Evolutionary conservation across 1,140 invertebrate species (phyloP), one percentile per base, ranked within the genome.

Genomic region (Charaxes varanes): DNA sequence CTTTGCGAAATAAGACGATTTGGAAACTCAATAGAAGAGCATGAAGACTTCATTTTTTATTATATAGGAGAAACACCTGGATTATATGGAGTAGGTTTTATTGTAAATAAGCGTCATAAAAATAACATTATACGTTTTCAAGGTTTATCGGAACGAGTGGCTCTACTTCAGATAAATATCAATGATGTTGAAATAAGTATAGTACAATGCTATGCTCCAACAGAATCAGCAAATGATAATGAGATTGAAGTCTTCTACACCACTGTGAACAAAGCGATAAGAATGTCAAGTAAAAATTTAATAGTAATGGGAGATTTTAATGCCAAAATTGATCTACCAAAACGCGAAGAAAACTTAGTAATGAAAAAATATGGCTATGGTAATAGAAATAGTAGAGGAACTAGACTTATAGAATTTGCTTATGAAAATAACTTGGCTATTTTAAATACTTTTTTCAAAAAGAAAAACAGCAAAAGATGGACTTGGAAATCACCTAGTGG

Each of bases 381-480:
- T 2, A 18, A 26, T 18, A 32, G 37, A 22, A 40, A 31, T n/a
- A 17, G 22, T 7, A 30, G 18, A 30, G 37, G 37, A 40, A 16
- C 19, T n/a, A 30, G 15, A 8, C 18, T 40, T 10, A 14, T 40
- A 15, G 11, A 40, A 8, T 30, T 21, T 3, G 26, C 18, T 6
- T 13, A 30, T 6, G 27, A 40, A 13, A 8, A 40, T 8, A 22
- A 40, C 19, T 10, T 41, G 0, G 10, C 21, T 5, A 31, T 41
- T 6, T 10, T 41, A 19, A 41, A 41, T 23, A 41, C 40, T 2
- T 26, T 14, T 16, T 41, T 26, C 10, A 41, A 41, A 23, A 33
- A 23, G 14, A 13, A 15, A n/a, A 28, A 21, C n/a, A 40, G 31
- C 1, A 11, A 12, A 8, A 40, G 16, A 22, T 40, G 35, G 35